Evolutionary conservation across 2,113 vertebrate genomes (phyloP).

Genomic region (Sapajus apella): DNA sequence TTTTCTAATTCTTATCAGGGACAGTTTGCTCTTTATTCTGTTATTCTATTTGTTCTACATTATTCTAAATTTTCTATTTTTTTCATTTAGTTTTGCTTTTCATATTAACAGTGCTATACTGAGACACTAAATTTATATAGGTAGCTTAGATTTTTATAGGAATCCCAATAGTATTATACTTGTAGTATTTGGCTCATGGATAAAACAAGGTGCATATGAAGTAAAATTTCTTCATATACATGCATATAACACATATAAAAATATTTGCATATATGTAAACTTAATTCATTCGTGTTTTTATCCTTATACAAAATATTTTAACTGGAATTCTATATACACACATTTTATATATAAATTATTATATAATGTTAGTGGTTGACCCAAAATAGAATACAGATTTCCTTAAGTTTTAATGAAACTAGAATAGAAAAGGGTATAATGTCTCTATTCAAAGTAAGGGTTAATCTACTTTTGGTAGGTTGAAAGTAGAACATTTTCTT

Average conservation of each 20-base stretch:
- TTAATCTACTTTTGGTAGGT: background rate
- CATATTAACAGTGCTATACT: background rate
- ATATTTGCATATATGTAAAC: background rate
- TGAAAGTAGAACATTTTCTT: background rate
- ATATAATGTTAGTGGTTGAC: background rate
- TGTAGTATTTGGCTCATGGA: background rate
- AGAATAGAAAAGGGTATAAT: background rate
- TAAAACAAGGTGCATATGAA: background rate
- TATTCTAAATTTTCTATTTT: too few species aligned
- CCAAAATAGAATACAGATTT: background rate
- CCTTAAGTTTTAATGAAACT: background rate
- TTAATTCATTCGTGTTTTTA: background rate
- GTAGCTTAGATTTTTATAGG: background rate
- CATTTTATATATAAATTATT: background rate
- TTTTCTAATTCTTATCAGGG: background rate
- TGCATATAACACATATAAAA: background rate
- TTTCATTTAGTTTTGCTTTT: background rate
- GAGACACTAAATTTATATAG: background rate
- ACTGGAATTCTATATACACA: background rate
- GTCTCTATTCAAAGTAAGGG: constrained; percentile 17
- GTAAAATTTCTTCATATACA: background rate
- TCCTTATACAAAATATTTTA: background rate
- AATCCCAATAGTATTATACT: background rate
- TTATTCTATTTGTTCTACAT: background rate
- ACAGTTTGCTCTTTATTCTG: background rate